Conservation (phyloP, 2,113 vertebrate genomes). For the Thunnus maccoyii region DNA sequence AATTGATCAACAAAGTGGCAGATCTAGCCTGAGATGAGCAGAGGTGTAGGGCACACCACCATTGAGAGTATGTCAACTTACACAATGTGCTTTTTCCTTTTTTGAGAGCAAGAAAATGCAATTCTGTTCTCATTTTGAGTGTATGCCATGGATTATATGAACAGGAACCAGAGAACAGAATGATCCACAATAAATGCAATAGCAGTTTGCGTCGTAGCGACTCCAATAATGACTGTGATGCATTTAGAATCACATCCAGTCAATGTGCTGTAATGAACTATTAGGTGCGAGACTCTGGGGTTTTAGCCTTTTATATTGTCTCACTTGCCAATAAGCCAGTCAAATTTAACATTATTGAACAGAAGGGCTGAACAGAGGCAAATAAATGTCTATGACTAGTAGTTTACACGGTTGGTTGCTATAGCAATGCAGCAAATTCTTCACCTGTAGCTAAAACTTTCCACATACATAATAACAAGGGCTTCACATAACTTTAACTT, state of each 20-base stretch:
- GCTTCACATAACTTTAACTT: too few species aligned
- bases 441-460: too few species aligned
- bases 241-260: background rate
- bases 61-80: background rate
- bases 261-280: background rate
- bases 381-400: too few species aligned
- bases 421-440: too few species aligned
- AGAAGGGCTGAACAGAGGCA: too few species aligned
- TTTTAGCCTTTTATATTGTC: too few species aligned
- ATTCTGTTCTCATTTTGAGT: background rate
- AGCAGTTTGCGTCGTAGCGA: background rate
- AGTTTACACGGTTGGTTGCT: too few species aligned
- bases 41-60: background rate
- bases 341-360: too few species aligned
- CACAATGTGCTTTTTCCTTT: background rate
- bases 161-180: background rate
- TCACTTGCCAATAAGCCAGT: too few species aligned
- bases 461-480: too few species aligned
- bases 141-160: background rate
- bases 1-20: slow-evolving; percentile 41
- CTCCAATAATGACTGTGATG: background rate
- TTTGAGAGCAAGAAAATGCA: background rate
- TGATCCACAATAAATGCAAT: background rate
- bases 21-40: background rate
- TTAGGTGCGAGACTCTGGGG: too few species aligned